These are phyloP conservation scores for Microctenopoma lineatum DNA, from an alignment of 2,797 vertebrate species.

Conservation along the genomic window DNA sequence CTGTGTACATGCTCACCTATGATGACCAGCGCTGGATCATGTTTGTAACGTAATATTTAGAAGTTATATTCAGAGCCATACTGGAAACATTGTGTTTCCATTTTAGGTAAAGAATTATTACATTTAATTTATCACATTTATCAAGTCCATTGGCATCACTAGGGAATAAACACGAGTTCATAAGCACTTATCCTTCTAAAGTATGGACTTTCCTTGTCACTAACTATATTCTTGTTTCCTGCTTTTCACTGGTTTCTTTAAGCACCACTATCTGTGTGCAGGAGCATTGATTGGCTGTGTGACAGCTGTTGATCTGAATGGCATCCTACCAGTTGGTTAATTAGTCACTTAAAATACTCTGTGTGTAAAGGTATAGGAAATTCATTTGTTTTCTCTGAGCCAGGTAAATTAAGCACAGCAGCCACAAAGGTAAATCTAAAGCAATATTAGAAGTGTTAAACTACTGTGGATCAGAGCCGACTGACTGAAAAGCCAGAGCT, in stretches of 20 bases:
- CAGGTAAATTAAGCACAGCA: background rate
- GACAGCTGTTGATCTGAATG: background rate
- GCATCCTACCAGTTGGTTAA: background rate
- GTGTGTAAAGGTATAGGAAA: too few relatives aligned
- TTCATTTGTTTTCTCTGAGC: too few relatives aligned
- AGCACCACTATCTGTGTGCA: background rate
- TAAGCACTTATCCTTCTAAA: background rate
- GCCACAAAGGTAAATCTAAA: background rate
- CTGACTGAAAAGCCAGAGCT: constrained; percentile 9
- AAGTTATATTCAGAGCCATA: background rate
- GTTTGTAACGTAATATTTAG: background rate
- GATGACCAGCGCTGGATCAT: background rate
- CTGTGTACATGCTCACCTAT: background rate
- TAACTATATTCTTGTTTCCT: background rate
- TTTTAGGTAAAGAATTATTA: background rate
- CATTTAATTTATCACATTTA: background rate
- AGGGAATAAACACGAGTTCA: background rate
- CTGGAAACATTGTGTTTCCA: background rate
- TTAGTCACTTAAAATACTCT: background rate
- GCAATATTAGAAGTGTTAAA: background rate
- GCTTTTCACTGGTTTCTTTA: background rate
- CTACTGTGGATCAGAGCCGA: background rate
- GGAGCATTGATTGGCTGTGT: background rate
- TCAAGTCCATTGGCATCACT: background rate
- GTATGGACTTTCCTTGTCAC: background rate